Base-by-base conservation (phyloP, 2,113 vertebrate species). In the Rhodinocichla rosea region DNA sequence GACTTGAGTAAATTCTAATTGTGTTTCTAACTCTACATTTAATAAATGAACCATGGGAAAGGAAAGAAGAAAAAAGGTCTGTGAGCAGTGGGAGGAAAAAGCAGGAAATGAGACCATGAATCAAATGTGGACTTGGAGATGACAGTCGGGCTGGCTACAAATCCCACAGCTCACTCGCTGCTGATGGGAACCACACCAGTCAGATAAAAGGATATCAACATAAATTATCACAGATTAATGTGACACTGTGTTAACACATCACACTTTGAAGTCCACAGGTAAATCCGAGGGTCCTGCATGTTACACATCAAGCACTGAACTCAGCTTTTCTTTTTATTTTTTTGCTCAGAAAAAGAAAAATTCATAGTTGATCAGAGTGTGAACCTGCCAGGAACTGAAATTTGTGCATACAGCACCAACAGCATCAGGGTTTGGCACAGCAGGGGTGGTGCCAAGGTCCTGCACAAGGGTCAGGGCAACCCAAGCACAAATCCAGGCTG, bases 101-200 rank as follows among this genome's bases (percentile, higher is more conserved):
- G 7, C 71, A 96, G 90, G 94, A 96, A 95, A 97, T 97, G 88
- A 97, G 90, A 74, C 94, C 94, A 96, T 97, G 95, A 96, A 97
- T 96, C 94, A 97, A 96, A 85, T 9, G 24, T 86, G 88, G 85
- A 92, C 83, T 74, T 86, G 52, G 88, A 92, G 94, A 50, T 93
- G 96, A 94, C 96, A 96, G 86, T 83, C 7, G 7, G 42, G 68
- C 75, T 67, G 84, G 84, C 70, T 92, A 69, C 78, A 88, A 92
- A 91, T 83, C 59, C 95, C 79, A 77, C 91, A 60, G 86, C 74
- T 91, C 74, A 26, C 77, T 84, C 68, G 69, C 73, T 52, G 11
- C 73, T 94, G 92, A 82, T 33, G 83, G 56, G 89, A 81, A 73
- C 65, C 77, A 55, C 74, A 79, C 15, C 57, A 64, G 64, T 40